These are phyloP conservation scores for Spheniscus humboldti DNA, from an alignment of 2,797 vertebrate genomes.

Conservation along the genomic window DNA sequence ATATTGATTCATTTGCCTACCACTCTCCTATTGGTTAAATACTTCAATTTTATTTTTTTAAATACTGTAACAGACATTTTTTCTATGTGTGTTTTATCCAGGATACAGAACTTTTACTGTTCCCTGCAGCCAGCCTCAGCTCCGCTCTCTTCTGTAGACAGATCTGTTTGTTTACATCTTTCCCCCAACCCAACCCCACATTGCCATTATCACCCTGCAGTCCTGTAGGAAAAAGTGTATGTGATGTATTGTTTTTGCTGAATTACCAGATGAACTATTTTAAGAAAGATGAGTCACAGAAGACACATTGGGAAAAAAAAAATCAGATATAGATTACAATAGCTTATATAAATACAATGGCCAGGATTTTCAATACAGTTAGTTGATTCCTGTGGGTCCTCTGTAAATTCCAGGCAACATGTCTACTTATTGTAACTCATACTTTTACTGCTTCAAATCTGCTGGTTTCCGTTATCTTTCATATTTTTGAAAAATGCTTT, in stretches of 20 bases:
- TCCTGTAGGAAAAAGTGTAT: neutral
- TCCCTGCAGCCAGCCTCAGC: neutral
- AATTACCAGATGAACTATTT: conserved; percentile 26
- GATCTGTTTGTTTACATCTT: neutral
- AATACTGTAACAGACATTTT: neutral
- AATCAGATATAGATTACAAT: neutral
- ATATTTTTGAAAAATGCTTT: neutral
- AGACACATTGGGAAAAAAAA: neutral
- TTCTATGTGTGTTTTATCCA: neutral
- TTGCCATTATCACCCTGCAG: neutral
- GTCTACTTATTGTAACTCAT: neutral
- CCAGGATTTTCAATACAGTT: neutral
- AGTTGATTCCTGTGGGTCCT: neutral
- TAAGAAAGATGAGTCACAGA: conserved; percentile 8
- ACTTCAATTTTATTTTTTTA: neutral
- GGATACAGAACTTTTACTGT: neutral
- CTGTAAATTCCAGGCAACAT: neutral
- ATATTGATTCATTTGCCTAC: neutral
- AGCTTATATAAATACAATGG: neutral
- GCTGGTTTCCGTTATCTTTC: neutral
- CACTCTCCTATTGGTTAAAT: neutral
- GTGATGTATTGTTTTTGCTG: neutral
- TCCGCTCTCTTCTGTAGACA: neutral
- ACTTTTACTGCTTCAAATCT: neutral
- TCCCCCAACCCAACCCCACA: neutral